These are phyloP conservation scores for Heterocephalus glaber DNA, from an alignment of 2,113 vertebrate genomes.

Conservation along the genomic window DNA sequence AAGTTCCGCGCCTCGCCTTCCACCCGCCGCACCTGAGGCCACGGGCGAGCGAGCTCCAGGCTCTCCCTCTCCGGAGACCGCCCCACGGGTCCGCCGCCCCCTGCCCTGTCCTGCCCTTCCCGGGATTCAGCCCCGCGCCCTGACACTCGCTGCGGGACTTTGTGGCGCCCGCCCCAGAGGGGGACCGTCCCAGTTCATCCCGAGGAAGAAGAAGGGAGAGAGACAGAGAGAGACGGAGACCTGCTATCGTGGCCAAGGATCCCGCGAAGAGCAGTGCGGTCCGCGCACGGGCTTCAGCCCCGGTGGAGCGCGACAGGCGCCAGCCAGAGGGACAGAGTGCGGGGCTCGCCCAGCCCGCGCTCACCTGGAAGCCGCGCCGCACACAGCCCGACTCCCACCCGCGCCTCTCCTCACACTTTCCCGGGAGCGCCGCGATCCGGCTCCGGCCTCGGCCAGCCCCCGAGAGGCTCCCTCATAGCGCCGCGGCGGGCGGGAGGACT, in stretches of 20 bases:
- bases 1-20: constrained; percentile 65
- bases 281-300: constrained; percentile 24
- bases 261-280: constrained; percentile 58
- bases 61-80: neutral
- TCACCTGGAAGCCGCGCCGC: neutral
- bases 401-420: constrained; percentile 67
- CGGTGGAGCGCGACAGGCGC: neutral
- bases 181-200: neutral
- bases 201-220: neutral
- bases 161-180: neutral
- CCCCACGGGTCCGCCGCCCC: neutral
- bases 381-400: constrained; percentile 37
- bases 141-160: constrained; percentile 58
- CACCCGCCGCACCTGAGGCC: constrained; percentile 43
- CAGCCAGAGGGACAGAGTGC: neutral
- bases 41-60: rapidly evolving
- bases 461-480: constrained; percentile 74
- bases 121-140: neutral
- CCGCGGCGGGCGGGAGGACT: constrained; percentile 16
- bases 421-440: neutral
- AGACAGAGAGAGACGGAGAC: constrained; percentile 42
- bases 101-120: neutral
- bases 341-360: neutral
- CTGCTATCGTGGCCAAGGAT: constrained; percentile 59
- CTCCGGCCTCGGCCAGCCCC: constrained; percentile 68